phyloP scores from a whole-genome alignment of 2,113 vertebrate species.

The Paradoxurus hermaphroditus region DNA sequence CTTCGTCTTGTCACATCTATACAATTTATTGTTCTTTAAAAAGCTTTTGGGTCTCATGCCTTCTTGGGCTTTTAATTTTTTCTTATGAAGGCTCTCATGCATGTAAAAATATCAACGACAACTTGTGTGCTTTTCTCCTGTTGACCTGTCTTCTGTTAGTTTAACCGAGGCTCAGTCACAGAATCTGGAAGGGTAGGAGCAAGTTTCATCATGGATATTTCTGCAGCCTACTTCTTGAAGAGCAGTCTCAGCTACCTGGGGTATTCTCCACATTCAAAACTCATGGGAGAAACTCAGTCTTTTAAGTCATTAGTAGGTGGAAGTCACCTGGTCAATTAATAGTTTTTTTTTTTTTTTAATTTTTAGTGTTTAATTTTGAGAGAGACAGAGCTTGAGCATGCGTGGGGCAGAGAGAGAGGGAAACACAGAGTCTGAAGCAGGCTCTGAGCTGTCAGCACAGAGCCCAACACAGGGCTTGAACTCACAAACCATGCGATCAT shows the following conservation, averaged over 20 bases:
- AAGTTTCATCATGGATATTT: background rate
- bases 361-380: too few species aligned
- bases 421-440: too few species aligned
- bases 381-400: too few species aligned
- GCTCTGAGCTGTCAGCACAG: too few species aligned
- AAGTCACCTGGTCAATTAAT: background rate
- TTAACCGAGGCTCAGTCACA: background rate
- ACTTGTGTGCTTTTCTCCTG: background rate
- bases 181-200: background rate
- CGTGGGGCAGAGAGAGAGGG: too few species aligned
- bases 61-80: background rate
- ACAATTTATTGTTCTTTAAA: background rate
- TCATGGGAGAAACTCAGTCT: background rate
- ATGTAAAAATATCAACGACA: background rate
- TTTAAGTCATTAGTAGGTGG: background rate
- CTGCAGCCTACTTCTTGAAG: background rate
- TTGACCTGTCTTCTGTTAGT: background rate
- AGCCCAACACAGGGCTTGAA: too few species aligned
- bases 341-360: background rate
- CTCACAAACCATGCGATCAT: too few species aligned
- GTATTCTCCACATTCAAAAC: background rate
- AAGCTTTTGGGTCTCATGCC: background rate
- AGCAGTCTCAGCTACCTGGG: background rate
- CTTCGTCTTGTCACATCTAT: background rate
- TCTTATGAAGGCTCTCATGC: background rate